These are phyloP conservation scores for Hyperoplus immaculatus DNA, from an alignment of 2,797 vertebrate species.

Conservation along the genomic window DNA sequence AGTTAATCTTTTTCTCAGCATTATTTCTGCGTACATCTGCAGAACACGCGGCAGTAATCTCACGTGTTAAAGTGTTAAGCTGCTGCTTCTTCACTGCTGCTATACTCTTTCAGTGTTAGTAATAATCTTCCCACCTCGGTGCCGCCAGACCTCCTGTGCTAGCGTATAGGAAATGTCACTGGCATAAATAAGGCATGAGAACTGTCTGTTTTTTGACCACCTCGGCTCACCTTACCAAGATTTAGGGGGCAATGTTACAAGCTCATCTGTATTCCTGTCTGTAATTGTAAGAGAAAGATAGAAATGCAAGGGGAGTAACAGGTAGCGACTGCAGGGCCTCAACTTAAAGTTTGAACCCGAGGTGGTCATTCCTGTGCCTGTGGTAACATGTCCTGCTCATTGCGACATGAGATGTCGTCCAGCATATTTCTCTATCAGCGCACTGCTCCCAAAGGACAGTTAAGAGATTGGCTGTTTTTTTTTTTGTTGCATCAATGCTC, in stretches of 20 bases:
- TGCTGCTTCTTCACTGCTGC: conserved; percentile 19
- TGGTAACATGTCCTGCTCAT: conserved; percentile 13
- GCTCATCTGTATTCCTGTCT: conserved; percentile 35
- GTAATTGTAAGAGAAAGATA: conserved; percentile 28
- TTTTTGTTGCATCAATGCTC: conserved; percentile 67
- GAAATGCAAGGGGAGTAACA: neutral
- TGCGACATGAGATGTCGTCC: conserved; percentile 46
- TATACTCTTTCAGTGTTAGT: conserved; percentile 33
- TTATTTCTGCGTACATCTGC: conserved; percentile 32
- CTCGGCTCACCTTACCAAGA: conserved; percentile 48
- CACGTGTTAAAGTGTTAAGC: conserved; percentile 32
- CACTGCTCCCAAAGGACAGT: conserved; percentile 51
- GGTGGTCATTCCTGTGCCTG: neutral
- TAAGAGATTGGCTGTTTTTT: conserved; percentile 54
- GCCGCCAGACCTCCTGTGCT: conserved; percentile 28
- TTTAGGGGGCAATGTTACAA: conserved; percentile 42
- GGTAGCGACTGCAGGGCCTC: conserved; percentile 7
- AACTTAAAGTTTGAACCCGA: conserved; percentile 19
- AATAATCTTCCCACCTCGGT: conserved; percentile 47
- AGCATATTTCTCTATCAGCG: conserved; percentile 24
- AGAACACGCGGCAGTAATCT: conserved; percentile 14
- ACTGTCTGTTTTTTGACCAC: conserved; percentile 55
- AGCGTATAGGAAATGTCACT: conserved; percentile 73
- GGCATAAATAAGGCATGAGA: conserved; percentile 79
- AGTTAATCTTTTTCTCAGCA: conserved; percentile 12